Conservation (phyloP, 2,888 invertebrate species). For the Drosophila algonquin region DNA sequence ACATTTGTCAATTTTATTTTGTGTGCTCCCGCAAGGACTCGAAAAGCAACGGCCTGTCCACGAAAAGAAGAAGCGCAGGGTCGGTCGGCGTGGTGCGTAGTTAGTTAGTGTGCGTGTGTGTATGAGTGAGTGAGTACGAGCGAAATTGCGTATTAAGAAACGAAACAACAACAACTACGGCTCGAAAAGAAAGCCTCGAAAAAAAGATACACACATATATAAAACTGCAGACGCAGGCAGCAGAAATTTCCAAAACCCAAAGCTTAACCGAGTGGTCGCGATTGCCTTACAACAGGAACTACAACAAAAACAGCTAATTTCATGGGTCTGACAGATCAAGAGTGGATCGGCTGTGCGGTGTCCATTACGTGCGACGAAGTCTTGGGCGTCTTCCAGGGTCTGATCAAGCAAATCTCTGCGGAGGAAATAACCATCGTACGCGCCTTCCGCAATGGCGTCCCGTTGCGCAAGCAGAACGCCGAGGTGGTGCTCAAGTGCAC, state of each 20-base stretch:
- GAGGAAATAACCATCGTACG: conserved; percentile 90
- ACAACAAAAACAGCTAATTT: conserved; percentile 37
- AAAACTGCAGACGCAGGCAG: conserved; percentile 62
- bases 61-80: conserved; percentile 31
- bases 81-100: conserved; percentile 45
- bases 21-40: conserved; percentile 13
- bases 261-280: conserved; percentile 16
- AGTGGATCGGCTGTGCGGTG: conserved; percentile 90
- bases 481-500: conserved; percentile 84
- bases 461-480: conserved; percentile 85
- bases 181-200: conserved; percentile 19
- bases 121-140: conserved; percentile 40
- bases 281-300: conserved; percentile 10
- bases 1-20: conserved; percentile 5
- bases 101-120: conserved; percentile 28
- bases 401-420: conserved; percentile 90
- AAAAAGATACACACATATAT: conserved; percentile 16
- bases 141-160: conserved; percentile 73
- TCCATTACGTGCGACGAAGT: conserved; percentile 92
- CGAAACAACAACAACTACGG: conserved; percentile 60
- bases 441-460: conserved; percentile 92
- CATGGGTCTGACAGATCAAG: conserved; percentile 74
- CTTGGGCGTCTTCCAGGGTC: conserved; percentile 91
- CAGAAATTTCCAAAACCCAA: conserved; percentile 26
- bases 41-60: conserved; percentile 14